Evolutionary conservation across 1,140 invertebrate genomes (phyloP).

Genomic region (Eurosta solidaginis): DNA sequence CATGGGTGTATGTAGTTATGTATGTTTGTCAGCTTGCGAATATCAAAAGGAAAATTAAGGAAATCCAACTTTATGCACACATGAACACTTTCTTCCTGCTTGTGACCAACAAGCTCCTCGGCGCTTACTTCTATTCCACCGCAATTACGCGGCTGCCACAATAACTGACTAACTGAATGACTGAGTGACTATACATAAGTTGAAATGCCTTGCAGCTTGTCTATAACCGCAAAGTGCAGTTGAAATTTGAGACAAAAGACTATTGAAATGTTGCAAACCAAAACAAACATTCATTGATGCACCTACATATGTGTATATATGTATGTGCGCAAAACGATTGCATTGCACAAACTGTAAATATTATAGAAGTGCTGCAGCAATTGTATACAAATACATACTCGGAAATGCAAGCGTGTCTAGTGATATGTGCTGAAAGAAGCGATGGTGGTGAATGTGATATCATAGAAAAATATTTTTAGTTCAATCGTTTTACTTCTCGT

Average conservation of each 20-base stretch:
- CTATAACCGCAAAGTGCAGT: constrained; percentile 15
- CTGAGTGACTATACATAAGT: neutral
- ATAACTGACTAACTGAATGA: neutral
- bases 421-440: neutral
- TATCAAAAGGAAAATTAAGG: neutral
- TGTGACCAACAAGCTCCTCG: neutral
- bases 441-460: neutral
- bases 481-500: neutral
- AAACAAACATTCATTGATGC: neutral
- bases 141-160: neutral
- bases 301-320: neutral
- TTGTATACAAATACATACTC: neutral
- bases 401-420: neutral
- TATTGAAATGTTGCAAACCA: neutral
- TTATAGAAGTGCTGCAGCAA: neutral
- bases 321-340: too few species aligned
- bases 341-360: too few species aligned
- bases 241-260: constrained; percentile 21
- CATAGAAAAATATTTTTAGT: too few species aligned
- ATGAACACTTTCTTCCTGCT: constrained; percentile 22
- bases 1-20: neutral
- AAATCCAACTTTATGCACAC: constrained; percentile 26
- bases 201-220: neutral
- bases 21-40: neutral
- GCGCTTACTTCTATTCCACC: neutral